A percentile compares a stretch with the other conserved stretches of the same genome.
Evolutionary conservation across 2,113 vertebrate species (phyloP).

Genomic region (Lathamus discolor): DNA sequence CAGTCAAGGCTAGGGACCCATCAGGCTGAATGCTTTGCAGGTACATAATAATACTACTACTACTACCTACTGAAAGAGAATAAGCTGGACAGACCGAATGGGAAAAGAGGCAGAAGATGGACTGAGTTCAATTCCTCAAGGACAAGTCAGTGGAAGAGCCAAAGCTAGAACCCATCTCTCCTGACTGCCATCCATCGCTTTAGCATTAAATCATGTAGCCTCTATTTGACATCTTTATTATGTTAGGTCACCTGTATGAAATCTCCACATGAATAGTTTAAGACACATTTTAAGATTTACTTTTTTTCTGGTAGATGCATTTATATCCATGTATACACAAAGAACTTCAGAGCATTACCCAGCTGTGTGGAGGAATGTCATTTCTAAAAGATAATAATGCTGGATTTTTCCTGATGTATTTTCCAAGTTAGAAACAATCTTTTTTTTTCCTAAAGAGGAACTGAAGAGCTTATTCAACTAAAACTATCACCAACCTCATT

Average conservation of each 20-base stretch:
- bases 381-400: not conserved
- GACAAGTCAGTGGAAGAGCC: not conserved
- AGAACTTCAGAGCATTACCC: not conserved
- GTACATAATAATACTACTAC: not conserved
- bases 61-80: not conserved
- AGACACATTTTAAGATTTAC: not conserved
- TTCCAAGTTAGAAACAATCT: not conserved
- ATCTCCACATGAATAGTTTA: not conserved
- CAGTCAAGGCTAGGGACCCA: not conserved
- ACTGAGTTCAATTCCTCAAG: not conserved
- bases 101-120: not conserved
- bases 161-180: not conserved
- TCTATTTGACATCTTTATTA: not conserved
- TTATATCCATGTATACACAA: not conserved
- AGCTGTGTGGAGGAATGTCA: not conserved
- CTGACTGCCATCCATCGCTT: not conserved
- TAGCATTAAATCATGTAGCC: not conserved
- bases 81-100: not conserved
- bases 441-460: not conserved
- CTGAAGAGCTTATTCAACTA: not conserved
- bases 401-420: not conserved
- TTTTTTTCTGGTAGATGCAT: not conserved
- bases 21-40: rapidly evolving
- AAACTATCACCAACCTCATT: not conserved
- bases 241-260: not conserved